These are phyloP conservation scores for Lethocerus indicus DNA, from an alignment of 1,140 invertebrate genomes.

Conservation along the genomic window DNA sequence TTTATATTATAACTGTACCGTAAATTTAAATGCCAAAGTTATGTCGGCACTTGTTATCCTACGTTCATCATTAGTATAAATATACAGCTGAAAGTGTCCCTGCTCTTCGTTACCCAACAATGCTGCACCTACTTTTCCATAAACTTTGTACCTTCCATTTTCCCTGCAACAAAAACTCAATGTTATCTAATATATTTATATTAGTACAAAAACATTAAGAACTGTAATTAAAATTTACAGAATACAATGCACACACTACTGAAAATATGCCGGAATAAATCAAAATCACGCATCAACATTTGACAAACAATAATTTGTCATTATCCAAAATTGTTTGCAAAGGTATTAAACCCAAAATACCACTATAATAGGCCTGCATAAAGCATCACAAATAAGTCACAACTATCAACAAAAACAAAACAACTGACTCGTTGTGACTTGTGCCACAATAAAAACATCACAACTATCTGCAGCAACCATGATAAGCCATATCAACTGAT, in stretches of 20 bases:
- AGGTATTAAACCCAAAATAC: too few species aligned
- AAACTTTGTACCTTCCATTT: conserved; percentile 15
- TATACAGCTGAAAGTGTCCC: conserved; percentile 14
- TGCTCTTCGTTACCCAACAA: conserved; percentile 12
- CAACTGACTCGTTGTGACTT: too few species aligned
- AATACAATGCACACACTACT: not conserved
- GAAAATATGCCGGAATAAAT: too few species aligned
- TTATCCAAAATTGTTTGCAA: too few species aligned
- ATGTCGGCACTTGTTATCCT: conserved; percentile 15
- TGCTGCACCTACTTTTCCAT: conserved; percentile 17
- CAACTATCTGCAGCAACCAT: too few species aligned
- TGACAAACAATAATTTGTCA: too few species aligned
- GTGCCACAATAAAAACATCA: too few species aligned
- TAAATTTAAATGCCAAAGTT: conserved; percentile 15
- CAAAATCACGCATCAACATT: too few species aligned
- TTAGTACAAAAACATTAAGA: not conserved
- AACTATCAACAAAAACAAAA: too few species aligned
- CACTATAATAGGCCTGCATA: too few species aligned
- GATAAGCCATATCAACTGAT: too few species aligned
- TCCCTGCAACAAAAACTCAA: conserved; percentile 13
- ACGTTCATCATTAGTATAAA: conserved; percentile 17
- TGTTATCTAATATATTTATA: not conserved
- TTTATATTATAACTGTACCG: conserved; percentile 9
- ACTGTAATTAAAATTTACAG: conserved; percentile 5
- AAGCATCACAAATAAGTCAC: too few species aligned